Evolutionary conservation across 2,888 invertebrate species (phyloP).

Genomic region (Mesorhabditis spiculigera): DNA sequence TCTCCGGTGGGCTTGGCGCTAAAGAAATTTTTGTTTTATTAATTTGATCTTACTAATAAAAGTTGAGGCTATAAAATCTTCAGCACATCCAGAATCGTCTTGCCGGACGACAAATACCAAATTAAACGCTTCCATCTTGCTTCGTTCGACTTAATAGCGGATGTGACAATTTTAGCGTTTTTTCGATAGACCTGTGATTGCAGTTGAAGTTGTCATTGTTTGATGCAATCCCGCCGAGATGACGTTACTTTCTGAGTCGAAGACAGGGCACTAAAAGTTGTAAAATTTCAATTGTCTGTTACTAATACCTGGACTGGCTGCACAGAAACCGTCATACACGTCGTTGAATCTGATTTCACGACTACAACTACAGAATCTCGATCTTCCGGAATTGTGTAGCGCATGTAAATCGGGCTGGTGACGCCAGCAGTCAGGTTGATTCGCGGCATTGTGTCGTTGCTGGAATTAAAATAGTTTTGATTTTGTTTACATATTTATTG

Average conservation of each 20-base stretch:
- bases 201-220: conserved; percentile 75
- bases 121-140: too few species aligned
- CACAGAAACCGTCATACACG: conserved; percentile 76
- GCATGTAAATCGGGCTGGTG: conserved; percentile 68
- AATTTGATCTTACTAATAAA: too few species aligned
- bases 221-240: conserved; percentile 71
- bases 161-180: conserved; percentile 12
- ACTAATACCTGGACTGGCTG: conserved; percentile 69
- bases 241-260: conserved; percentile 76
- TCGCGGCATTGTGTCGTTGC: conserved; percentile 14
- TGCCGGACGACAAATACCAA: too few species aligned
- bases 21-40: too few species aligned
- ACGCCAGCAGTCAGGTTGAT: conserved; percentile 57
- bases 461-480: conserved; percentile 15
- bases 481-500: neutral
- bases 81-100: too few species aligned
- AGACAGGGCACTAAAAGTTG: conserved; percentile 75
- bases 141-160: neutral
- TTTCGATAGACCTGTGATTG: conserved; percentile 67
- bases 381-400: conserved; percentile 66
- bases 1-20: too few species aligned
- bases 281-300: neutral
- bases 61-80: too few species aligned
- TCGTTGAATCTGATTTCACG: conserved; percentile 61
- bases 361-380: conserved; percentile 59